A percentile compares a stretch with the other conserved stretches of the same genome.
Conservation (phyloP, 2,888 invertebrate species). For the Heteromyza rotundicornis region DNA sequence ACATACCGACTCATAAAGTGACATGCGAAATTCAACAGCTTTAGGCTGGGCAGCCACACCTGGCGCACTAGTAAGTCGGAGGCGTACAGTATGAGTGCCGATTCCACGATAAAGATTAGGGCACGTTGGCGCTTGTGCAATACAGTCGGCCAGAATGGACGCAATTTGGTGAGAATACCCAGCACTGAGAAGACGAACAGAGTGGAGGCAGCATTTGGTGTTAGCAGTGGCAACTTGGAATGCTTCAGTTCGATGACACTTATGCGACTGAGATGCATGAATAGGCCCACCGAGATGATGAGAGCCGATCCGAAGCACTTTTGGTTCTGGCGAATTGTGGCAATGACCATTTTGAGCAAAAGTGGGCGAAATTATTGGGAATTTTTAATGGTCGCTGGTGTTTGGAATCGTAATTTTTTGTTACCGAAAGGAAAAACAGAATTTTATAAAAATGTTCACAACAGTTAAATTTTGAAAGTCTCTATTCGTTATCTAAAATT, state of each 20-base stretch:
- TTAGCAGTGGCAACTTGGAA: conserved; percentile 36
- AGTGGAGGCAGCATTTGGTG: conserved; percentile 42
- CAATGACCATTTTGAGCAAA: conserved; percentile 13
- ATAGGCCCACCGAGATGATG: conserved; percentile 37
- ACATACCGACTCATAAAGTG: conserved; percentile 34
- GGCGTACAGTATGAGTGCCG: conserved; percentile 36
- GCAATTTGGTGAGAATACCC: conserved; percentile 38
- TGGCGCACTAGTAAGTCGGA: conserved; percentile 41
- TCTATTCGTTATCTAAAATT: too few species aligned
- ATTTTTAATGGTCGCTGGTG: too few species aligned
- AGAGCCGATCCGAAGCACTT: conserved; percentile 31
- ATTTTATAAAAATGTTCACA: too few species aligned
- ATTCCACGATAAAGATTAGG: conserved; percentile 36
- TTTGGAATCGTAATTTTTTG: too few species aligned
- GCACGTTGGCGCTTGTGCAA: conserved; percentile 31
- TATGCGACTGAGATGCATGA: conserved; percentile 38
- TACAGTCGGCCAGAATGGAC: conserved; percentile 35
- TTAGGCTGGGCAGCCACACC: conserved; percentile 43
- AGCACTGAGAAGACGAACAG: conserved; percentile 43
- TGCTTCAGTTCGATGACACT: conserved; percentile 40
- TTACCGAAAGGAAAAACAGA: too few species aligned
- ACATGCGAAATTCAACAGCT: conserved; percentile 34
- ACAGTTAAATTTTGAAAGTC: too few species aligned
- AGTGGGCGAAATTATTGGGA: too few species aligned
- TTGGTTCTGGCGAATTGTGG: conserved; percentile 24